A percentile compares a stretch with the other conserved stretches of the same genome.
Conservation (phyloP, 1,140 invertebrate species). For the Trachymyrmex cornetzi region DNA sequence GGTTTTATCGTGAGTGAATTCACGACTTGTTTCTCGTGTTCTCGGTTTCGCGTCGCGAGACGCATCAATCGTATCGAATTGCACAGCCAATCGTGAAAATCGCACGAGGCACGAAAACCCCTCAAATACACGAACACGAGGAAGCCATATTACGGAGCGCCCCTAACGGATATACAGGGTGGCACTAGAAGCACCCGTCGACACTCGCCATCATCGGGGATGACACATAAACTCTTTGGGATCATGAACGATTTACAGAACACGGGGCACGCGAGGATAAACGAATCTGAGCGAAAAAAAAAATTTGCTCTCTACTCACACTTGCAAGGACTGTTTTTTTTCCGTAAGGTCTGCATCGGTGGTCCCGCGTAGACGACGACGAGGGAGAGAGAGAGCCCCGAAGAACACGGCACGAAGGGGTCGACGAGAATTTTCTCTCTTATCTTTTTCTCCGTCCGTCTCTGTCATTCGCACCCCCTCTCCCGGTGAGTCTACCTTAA, state of each 20-base stretch:
- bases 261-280: not conserved
- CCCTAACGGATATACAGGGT: constrained; percentile 63
- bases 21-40: no score
- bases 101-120: not conserved
- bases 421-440: constrained; percentile 63
- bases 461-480: constrained; percentile 23
- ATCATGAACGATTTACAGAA: not conserved
- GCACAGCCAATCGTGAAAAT: not conserved
- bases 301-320: constrained; percentile 89
- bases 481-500: constrained; percentile 20
- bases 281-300: not conserved
- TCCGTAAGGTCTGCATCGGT: constrained; percentile 94
- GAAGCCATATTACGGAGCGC: constrained; percentile 73
- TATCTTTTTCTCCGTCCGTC: constrained; percentile 25
- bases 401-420: constrained; percentile 41
- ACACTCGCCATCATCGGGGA: not conserved
- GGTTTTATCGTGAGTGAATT: not conserved
- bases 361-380: constrained; percentile 73
- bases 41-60: not conserved
- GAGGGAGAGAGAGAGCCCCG: constrained; percentile 57
- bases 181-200: constrained; percentile 40
- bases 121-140: not conserved
- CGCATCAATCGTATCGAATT: not conserved
- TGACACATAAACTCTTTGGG: not conserved
- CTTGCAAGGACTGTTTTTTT: constrained; percentile 95